phyloP scores from a whole-genome alignment of 2,797 vertebrate genomes.

The Potorous gilbertii region DNA sequence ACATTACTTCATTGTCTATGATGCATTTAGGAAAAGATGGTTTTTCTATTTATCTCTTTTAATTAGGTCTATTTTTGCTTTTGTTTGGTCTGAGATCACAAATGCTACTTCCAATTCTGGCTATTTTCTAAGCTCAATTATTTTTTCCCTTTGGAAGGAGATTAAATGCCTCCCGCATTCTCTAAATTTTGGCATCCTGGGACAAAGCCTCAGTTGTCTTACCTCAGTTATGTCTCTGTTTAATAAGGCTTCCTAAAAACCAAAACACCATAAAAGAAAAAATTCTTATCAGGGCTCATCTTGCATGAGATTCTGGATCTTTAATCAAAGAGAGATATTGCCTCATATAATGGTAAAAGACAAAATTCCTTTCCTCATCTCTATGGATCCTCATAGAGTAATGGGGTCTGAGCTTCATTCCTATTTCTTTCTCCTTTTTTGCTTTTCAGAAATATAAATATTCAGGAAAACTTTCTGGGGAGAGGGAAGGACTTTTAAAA shows the following conservation, averaged over 20 bases:
- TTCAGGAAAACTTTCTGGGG: constrained; percentile 42
- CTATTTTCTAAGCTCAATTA: neutral
- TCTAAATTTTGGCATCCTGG: neutral
- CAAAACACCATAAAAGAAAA: constrained; percentile 45
- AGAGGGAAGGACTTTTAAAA: constrained; percentile 45
- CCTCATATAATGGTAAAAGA: neutral
- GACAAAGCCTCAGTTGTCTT: neutral
- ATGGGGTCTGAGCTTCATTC: constrained; percentile 35
- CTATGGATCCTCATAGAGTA: constrained; percentile 39
- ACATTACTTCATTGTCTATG: neutral
- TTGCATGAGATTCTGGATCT: constrained; percentile 46
- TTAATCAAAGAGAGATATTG: constrained; percentile 32
- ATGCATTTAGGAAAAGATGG: neutral
- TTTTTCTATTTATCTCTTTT: neutral
- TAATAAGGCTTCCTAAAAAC: constrained; percentile 58
- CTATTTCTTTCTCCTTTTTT: neutral
- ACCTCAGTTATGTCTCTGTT: constrained; percentile 9
- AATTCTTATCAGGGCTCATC: constrained; percentile 28
- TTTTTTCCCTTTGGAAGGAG: neutral
- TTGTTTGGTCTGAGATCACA: neutral
- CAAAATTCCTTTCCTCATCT: neutral
- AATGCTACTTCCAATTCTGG: neutral
- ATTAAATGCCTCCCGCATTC: neutral
- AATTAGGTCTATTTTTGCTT: neutral
- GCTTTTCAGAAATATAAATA: constrained; percentile 58